These are phyloP conservation scores for Thamnophis elegans DNA, from an alignment of 2,797 vertebrate species.

Conservation along the genomic window DNA sequence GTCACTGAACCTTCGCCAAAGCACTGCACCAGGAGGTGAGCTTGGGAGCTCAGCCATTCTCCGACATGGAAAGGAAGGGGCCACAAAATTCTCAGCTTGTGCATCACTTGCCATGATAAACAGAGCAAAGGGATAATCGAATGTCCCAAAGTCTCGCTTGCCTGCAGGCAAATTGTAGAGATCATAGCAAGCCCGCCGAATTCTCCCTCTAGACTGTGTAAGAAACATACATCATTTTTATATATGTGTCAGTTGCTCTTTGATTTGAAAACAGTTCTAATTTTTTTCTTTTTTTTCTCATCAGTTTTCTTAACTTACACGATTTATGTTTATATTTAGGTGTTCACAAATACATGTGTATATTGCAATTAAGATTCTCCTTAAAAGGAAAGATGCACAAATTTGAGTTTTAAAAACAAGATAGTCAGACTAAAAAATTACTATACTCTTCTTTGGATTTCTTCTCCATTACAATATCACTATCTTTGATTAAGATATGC, in stretches of 20 bases:
- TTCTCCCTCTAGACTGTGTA: constrained; percentile 77
- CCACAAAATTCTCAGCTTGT: constrained; percentile 75
- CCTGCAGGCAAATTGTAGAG: constrained; percentile 81
- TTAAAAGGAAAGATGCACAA: constrained; percentile 67
- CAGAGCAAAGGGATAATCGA: constrained; percentile 80
- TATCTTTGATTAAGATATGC: constrained; percentile 67
- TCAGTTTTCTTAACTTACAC: constrained; percentile 76
- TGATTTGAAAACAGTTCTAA: constrained; percentile 81
- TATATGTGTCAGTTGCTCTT: constrained; percentile 79
- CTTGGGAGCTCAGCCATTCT: constrained; percentile 66
- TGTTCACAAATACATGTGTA: constrained; percentile 57
- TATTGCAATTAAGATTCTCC: constrained; percentile 71
- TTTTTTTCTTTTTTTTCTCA: constrained; percentile 75
- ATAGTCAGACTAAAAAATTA: constrained; percentile 69
- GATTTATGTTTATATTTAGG: constrained; percentile 67
- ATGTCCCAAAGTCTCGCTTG: constrained; percentile 78
- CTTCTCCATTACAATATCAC: constrained; percentile 67
- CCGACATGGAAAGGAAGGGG: constrained; percentile 65
- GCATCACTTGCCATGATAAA: constrained; percentile 85
- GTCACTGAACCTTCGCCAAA: constrained; percentile 80
- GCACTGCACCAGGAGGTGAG: constrained; percentile 74
- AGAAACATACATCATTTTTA: constrained; percentile 83
- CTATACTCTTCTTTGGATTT: constrained; percentile 68
- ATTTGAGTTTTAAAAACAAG: constrained; percentile 66
- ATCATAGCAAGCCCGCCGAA: constrained; percentile 79